phyloP scores from a whole-genome alignment of 1,140 invertebrate species.

The Drosophila arizonae region DNA sequence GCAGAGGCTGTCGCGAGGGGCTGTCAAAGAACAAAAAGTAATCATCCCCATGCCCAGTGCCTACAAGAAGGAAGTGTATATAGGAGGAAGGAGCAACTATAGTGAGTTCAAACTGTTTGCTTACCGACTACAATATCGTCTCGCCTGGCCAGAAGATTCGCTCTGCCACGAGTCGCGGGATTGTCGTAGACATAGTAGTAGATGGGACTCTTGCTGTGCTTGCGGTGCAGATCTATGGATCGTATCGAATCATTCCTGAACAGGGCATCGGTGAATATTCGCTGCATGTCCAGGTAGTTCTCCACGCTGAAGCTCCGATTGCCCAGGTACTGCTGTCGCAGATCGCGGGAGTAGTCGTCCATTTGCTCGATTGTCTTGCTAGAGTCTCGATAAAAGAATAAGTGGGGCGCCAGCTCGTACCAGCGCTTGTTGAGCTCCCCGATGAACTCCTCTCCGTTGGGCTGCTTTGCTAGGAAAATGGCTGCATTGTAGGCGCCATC shows the following conservation, averaged over 20 bases:
- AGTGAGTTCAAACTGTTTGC: neutral
- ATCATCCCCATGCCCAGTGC: constrained; percentile 60
- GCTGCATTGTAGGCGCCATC: constrained; percentile 84
- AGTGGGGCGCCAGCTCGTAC: constrained; percentile 38
- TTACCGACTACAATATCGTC: constrained; percentile 29
- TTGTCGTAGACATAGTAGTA: constrained; percentile 56
- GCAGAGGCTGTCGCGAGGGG: neutral
- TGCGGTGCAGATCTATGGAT: constrained; percentile 36
- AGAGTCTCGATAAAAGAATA: constrained; percentile 44
- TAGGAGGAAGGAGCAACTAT: neutral
- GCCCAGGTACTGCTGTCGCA: constrained; percentile 39
- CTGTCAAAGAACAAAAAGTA: constrained; percentile 41
- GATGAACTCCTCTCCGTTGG: constrained; percentile 26
- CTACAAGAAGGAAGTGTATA: constrained; percentile 9
- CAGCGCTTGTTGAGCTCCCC: constrained; percentile 31
- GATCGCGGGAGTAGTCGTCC: constrained; percentile 22
- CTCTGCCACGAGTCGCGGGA: constrained; percentile 30
- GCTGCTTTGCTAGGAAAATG: constrained; percentile 26
- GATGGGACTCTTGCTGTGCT: constrained; percentile 30
- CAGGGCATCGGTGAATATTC: constrained; percentile 54
- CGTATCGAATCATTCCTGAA: constrained; percentile 44
- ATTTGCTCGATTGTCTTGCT: constrained; percentile 24
- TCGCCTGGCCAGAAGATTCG: constrained; percentile 20
- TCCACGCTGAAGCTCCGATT: constrained; percentile 43
- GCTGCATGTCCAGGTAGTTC: constrained; percentile 44